phyloP scores from a whole-genome alignment of 2,888 invertebrate genomes.

The Erebia ligea region DNA sequence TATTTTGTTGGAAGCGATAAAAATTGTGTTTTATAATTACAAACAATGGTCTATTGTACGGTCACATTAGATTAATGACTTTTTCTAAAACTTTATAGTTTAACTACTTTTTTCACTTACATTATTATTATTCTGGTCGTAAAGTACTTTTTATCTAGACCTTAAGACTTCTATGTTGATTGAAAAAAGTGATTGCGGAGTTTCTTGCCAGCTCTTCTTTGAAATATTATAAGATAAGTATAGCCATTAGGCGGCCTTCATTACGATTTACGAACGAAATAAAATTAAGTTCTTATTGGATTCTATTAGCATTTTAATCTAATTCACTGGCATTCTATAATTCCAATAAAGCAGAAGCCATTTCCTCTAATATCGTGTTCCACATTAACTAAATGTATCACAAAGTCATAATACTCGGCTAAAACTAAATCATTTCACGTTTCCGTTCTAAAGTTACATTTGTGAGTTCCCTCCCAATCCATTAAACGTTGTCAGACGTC shows the following conservation, averaged over 20 bases:
- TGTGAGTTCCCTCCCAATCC: conserved; percentile 58
- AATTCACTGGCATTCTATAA: not conserved
- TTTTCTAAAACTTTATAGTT: conserved; percentile 59
- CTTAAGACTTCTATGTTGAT: no score
- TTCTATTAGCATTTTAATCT: conserved; percentile 14
- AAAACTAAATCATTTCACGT: conserved; percentile 69
- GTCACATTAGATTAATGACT: conserved; percentile 67
- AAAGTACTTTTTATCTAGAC: no score
- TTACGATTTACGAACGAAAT: not conserved
- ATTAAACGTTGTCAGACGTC: conserved; percentile 64
- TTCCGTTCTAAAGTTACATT: conserved; percentile 65
- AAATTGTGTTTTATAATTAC: conserved; percentile 48
- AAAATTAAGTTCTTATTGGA: conserved; percentile 7
- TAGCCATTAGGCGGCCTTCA: not conserved
- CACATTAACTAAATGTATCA: conserved; percentile 48
- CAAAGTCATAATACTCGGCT: conserved; percentile 58
- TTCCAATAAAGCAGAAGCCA: conserved; percentile 35
- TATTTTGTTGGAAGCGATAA: conserved; percentile 42
- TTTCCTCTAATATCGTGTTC: conserved; percentile 51
- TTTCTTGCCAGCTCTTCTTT: no score
- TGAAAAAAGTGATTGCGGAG: no score
- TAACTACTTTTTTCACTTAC: conserved; percentile 30
- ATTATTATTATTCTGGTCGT: no score
- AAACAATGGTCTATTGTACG: conserved; percentile 76
- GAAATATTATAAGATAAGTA: no score